Base-by-base conservation (phyloP, 2,113 vertebrate species). In the Dicaeum eximium region DNA sequence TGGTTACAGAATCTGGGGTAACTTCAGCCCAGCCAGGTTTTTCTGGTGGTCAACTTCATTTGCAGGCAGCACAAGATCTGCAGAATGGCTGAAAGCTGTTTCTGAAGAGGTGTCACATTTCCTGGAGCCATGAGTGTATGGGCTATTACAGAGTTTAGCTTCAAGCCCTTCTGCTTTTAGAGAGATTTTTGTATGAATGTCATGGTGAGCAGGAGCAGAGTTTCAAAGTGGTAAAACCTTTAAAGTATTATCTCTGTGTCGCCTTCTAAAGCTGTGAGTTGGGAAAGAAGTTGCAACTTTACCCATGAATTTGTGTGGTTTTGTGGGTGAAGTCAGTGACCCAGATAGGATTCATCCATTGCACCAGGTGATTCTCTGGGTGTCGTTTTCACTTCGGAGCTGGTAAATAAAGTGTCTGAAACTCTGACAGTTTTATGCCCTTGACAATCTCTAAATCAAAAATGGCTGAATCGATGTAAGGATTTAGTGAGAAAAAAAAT, bases 391-490 rank as follows among this genome's bases (percentile, higher is more conserved):
- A 75, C 93, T 92, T 88, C 3, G 2, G 78, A 75, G 83, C 86
- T 93, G 92, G 88, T 95, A 96, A 97, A 95, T 96, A 94, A 96
- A 93, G 90, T 70, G 78, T 88, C 93, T 84, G 86, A 83, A 94
- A 91, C 93, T 94, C 89, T 91, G 95, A 91, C 95, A 96, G 90
- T 97, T 97, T 97, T 96, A 96, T 97, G 92, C 69, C 78, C 90
- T 93, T 81, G 69, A 93, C 94, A 93, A 94, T 96, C 96, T 96
- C 95, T 97, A 97, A 97, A 97, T 97, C 94, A 97, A 91, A 97
- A 95, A 83, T 85, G 92, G 86, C 92, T 81, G 90, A 88, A 96
- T 97, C 91, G 51, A 97, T 96, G 96, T 94, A 84, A 95, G 95
- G 93, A 93, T 97, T 97, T 93, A 95, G 94, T 54, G 80, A 88